Percentiles rank a stretch among this genome's conserved stretches.
Conservation (phyloP, 92 coral and sea anemone species). For the Phenganax marumi region DNA sequence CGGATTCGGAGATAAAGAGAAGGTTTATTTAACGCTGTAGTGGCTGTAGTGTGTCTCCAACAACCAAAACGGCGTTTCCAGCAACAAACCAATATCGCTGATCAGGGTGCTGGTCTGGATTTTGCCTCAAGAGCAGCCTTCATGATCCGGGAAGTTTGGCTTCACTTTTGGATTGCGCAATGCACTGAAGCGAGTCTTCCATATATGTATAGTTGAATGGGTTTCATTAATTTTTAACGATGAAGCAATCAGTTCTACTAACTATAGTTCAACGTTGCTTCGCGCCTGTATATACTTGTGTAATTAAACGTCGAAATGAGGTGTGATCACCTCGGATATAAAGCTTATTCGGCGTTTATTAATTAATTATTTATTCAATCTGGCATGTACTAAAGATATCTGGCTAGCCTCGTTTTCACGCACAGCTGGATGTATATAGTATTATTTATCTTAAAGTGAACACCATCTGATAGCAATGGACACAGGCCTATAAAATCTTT, state of each 20-base stretch:
- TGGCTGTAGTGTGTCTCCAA: too few relatives aligned
- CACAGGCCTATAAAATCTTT: constrained; percentile 29
- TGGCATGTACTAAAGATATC: constrained; percentile 5
- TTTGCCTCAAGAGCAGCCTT: too few relatives aligned
- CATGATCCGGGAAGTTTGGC: too few relatives aligned
- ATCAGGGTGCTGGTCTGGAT: too few relatives aligned
- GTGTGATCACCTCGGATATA: constrained; percentile 35
- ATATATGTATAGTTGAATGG: too few relatives aligned
- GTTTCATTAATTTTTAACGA: not conserved
- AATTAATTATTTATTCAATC: constrained; percentile 9
- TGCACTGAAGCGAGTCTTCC: too few relatives aligned
- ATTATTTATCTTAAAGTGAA: constrained; percentile 10
- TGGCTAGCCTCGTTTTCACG: constrained; percentile 26
- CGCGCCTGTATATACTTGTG: constrained; percentile 10
- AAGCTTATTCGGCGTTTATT: constrained; percentile 9
- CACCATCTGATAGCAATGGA: constrained; percentile 22
- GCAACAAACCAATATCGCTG: too few relatives aligned
- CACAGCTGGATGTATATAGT: constrained; percentile 26
- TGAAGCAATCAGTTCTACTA: not conserved
- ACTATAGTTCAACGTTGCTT: constrained; percentile 1
- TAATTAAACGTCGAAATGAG: constrained; percentile 29
- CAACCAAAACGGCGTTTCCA: too few relatives aligned
- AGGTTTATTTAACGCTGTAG: too few relatives aligned
- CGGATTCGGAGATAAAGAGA: too few relatives aligned
- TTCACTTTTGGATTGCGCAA: too few relatives aligned